These are phyloP conservation scores for Aphis craccivora DNA, from an alignment of 1,140 invertebrate genomes.

Conservation along the genomic window DNA sequence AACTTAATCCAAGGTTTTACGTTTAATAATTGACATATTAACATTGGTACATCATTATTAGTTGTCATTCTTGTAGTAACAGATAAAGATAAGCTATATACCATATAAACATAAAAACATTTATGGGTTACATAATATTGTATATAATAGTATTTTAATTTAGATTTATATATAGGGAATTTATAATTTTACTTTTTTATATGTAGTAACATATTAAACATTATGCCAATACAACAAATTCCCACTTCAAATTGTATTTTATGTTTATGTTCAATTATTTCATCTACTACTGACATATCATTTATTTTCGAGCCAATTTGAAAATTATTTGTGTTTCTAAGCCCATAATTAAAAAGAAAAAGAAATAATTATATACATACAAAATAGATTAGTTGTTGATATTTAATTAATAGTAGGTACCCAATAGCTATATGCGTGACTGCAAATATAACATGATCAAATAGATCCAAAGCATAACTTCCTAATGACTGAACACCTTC, in stretches of 20 bases:
- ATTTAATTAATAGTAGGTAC: background rate
- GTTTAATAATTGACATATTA: slow-evolving; percentile 74
- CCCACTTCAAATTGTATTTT: slow-evolving; percentile 56
- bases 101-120: no score
- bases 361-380: background rate
- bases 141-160: background rate
- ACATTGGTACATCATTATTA: slow-evolving; percentile 76
- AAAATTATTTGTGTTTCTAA: slow-evolving; percentile 35
- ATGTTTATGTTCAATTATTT: slow-evolving; percentile 45
- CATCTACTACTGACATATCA: background rate
- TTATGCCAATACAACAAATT: slow-evolving; percentile 39
- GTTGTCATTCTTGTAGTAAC: slow-evolving; percentile 71
- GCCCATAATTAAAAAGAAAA: background rate
- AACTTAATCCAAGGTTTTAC: slow-evolving; percentile 74
- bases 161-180: no score
- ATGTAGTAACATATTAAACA: slow-evolving; percentile 48
- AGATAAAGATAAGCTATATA: slow-evolving; percentile 69
- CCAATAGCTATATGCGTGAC: slow-evolving; percentile 48
- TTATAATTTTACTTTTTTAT: slow-evolving; percentile 29
- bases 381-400: background rate
- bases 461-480: slow-evolving; percentile 74
- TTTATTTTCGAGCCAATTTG: background rate
- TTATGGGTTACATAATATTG: background rate
- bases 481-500: slow-evolving; percentile 74
- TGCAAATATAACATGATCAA: slow-evolving; percentile 70